These are phyloP conservation scores for Itoplectis maculator DNA, from an alignment of 2,888 invertebrate genomes.

Conservation along the genomic window DNA sequence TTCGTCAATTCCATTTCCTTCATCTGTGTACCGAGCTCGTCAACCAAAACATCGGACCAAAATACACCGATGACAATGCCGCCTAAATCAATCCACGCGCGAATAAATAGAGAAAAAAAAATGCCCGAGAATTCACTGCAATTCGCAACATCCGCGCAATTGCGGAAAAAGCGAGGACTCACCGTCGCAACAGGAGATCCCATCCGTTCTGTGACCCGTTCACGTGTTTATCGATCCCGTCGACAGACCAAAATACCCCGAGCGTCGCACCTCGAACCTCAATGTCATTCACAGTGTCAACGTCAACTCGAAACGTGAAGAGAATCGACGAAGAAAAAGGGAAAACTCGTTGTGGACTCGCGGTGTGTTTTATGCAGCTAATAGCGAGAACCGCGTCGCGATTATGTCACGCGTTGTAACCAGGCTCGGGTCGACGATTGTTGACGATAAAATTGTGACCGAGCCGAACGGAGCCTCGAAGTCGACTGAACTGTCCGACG, in stretches of 20 bases:
- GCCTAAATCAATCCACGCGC: not conserved
- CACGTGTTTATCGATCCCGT: constrained; percentile 32
- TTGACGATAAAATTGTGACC: constrained; percentile 30
- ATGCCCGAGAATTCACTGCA: not conserved
- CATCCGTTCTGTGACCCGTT: constrained; percentile 25
- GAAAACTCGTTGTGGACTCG: not conserved
- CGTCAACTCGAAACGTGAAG: not conserved
- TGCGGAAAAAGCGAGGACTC: not conserved
- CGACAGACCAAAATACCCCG: constrained; percentile 14
- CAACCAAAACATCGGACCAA: too few relatives aligned
- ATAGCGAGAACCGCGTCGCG: not conserved
- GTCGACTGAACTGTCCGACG: constrained; percentile 60
- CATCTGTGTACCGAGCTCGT: too few relatives aligned
- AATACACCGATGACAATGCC: too few relatives aligned
- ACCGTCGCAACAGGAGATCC: constrained; percentile 28
- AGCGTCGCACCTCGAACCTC: not conserved
- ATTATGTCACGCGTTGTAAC: not conserved
- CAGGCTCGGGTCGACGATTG: not conserved
- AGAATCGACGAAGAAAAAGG: not conserved
- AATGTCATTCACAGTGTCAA: not conserved
- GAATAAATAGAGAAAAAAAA: not conserved
- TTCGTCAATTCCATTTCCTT: too few relatives aligned
- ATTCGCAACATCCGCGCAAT: not conserved
- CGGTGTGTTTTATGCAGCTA: not conserved
- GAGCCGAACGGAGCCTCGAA: constrained; percentile 53